These are phyloP conservation scores for Sinosuthora webbiana DNA, from an alignment of 2,113 vertebrate genomes.

Conservation along the genomic window DNA sequence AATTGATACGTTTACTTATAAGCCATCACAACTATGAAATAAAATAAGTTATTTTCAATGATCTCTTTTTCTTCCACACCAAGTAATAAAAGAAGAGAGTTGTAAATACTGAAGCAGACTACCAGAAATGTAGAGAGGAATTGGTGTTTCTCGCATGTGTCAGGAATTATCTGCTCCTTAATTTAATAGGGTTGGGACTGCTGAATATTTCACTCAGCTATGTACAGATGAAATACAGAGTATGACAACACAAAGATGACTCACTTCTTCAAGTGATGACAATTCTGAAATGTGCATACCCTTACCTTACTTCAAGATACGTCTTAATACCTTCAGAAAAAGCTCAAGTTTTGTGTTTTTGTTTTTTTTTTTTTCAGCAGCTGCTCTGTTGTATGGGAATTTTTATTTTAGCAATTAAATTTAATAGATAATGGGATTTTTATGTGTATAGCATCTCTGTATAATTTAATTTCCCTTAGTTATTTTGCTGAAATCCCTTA, in stretches of 20 bases:
- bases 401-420: neutral
- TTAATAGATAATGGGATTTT: neutral
- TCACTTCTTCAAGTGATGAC: neutral
- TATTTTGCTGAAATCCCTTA: neutral
- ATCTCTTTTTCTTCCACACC: neutral
- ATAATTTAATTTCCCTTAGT: neutral
- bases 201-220: neutral
- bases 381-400: neutral
- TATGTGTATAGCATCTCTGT: neutral
- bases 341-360: neutral
- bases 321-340: neutral
- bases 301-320: neutral
- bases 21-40: neutral
- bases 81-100: neutral
- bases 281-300: neutral
- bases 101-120: neutral
- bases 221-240: neutral
- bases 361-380: neutral
- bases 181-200: neutral
- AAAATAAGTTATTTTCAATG: neutral
- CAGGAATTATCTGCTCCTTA: neutral
- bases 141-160: neutral
- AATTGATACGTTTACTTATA: neutral
- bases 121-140: neutral
- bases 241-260: neutral